Conservation (phyloP, 2,888 invertebrate genomes). For the Lysandra bellargus region DNA sequence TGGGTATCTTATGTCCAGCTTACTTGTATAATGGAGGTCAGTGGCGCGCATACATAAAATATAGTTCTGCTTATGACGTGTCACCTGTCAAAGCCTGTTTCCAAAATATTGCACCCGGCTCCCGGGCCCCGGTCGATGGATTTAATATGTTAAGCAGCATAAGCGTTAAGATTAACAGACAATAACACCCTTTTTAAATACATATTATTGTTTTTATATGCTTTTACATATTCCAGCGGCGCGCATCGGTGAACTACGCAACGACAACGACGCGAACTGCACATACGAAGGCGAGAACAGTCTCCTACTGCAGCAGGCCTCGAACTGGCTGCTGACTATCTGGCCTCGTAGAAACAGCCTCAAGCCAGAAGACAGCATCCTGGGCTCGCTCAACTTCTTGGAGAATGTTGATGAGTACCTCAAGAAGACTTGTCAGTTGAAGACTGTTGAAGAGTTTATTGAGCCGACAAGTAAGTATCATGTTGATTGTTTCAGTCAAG, state of each 20-base stretch:
- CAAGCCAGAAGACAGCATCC: slow-evolving; percentile 78
- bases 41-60: too few relatives aligned
- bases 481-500: neutral
- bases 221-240: slow-evolving; percentile 74
- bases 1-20: too few relatives aligned
- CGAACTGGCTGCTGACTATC: slow-evolving; percentile 89
- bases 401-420: slow-evolving; percentile 77
- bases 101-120: too few relatives aligned
- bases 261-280: slow-evolving; percentile 92
- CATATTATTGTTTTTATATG: neutral
- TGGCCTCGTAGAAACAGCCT: slow-evolving; percentile 73
- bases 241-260: slow-evolving; percentile 86
- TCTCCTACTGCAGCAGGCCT: slow-evolving; percentile 91
- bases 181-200: neutral
- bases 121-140: too few relatives aligned
- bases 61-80: too few relatives aligned
- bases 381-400: slow-evolving; percentile 84
- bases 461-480: slow-evolving; percentile 74
- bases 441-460: slow-evolving; percentile 70
- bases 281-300: slow-evolving; percentile 97
- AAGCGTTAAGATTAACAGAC: too few relatives aligned
- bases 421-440: slow-evolving; percentile 73
- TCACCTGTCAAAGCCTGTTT: too few relatives aligned
- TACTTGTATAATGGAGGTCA: too few relatives aligned
- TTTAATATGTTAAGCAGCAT: too few relatives aligned